Evolutionary conservation across 1,140 invertebrate species (phyloP), one percentile per base, ranked within the genome.

Genomic region (Homarus americanus): DNA sequence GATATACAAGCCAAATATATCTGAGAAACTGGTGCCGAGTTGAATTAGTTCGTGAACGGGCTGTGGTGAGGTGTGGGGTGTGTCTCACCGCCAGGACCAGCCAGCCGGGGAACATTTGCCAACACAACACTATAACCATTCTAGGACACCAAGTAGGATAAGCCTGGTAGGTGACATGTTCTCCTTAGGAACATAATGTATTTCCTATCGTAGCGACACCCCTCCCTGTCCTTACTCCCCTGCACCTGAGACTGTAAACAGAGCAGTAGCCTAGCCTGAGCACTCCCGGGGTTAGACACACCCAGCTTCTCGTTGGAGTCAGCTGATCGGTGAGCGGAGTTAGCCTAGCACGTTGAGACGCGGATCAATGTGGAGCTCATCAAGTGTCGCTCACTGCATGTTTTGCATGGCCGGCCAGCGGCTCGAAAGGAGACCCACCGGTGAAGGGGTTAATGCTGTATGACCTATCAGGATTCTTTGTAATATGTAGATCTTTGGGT

Each of bases 321-420:
- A 88, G 86, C 86, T 88, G 86, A 88, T 80, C 86, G 86, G 40
- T 28, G 86, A 78, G 58, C 53, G 58, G 24, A 53, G 78, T 53
- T 80, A 28, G 78, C 79, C 79, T 53, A 82, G 86, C 76, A 82
- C 36, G 86, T 34, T 88, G 78, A 82, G 76, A 82, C 78, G 66
- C 53, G 83, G 86, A 88, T 88, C 76, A 88, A 88, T 88, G 86
- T 80, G 36, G 63, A 79, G 63, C 76, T 82, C 86, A 82, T 82
- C 36, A 82, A 82, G 53, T 88, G 76, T 88, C 76, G 73, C 36
- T 72, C 40, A 38, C 76, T 79, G 85, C 49, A 72, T 66, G 76
- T 41, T 66, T 38, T 80, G 38, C 63, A 49, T 53, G 75, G 49
- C 36, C 4, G 41, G 12, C 17, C 44, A 84, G 24, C 72, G 44